phyloP scores from a whole-genome alignment of 1,140 invertebrate genomes.

The Trinorchestia longiramus region DNA sequence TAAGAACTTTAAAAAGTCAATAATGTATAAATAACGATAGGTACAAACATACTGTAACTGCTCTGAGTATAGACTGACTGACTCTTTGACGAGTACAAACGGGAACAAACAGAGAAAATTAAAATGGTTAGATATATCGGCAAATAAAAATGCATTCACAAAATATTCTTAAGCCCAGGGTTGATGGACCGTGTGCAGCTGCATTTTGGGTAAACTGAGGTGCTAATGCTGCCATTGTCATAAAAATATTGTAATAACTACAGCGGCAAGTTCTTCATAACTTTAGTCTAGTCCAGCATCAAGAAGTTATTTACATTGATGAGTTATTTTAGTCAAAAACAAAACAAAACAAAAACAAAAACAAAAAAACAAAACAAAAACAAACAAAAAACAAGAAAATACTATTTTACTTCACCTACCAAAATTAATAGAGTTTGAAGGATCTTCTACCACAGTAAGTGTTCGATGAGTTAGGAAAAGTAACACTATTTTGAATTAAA shows the following conservation, averaged over 20 bases:
- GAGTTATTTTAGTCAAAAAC: no score
- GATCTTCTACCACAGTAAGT: no score
- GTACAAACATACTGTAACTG: background rate
- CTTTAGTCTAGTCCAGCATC: background rate
- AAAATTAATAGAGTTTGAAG: no score
- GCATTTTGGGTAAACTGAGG: background rate
- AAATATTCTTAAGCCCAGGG: background rate
- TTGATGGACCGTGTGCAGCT: background rate
- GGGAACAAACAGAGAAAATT: background rate
- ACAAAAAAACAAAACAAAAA: no score
- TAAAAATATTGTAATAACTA: background rate
- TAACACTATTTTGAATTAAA: no score
- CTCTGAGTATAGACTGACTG: background rate
- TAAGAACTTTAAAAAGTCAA: background rate
- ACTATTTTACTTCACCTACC: no score
- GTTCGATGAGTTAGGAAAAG: no score
- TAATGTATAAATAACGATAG: background rate
- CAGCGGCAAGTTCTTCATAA: background rate
- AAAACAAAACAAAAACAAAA: no score
- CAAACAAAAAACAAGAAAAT: no score
- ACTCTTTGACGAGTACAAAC: background rate
- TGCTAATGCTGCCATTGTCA: background rate
- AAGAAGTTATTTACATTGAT: background rate
- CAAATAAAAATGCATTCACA: background rate
- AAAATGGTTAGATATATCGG: no score